Conservation (phyloP, 2,888 invertebrate species). For the Heterodera filipjevi region DNA sequence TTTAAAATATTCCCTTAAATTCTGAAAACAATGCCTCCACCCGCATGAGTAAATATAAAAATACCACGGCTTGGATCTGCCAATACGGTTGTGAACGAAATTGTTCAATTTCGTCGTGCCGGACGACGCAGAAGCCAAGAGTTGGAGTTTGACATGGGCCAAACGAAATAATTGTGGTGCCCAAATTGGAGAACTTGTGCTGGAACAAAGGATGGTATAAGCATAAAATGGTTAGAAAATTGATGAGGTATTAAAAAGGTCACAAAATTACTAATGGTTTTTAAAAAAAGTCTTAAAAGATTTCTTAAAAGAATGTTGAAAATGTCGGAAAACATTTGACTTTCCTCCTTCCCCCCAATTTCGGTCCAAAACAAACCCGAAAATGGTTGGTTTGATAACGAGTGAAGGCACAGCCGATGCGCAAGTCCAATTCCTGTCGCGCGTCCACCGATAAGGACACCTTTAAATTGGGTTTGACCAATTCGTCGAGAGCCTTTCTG, state of each 20-base stretch:
- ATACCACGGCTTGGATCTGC: conserved; percentile 70
- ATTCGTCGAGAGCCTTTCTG: conserved; percentile 82
- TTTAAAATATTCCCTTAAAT: too few species aligned
- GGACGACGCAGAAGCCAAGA: conserved; percentile 94
- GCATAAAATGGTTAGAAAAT: too few species aligned
- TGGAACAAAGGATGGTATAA: background rate
- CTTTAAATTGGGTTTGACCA: conserved; percentile 70
- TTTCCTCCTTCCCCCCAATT: too few species aligned
- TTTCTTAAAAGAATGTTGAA: background rate
- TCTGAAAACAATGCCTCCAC: too few species aligned
- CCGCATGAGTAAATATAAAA: too few species aligned
- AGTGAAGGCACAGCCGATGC: conserved; percentile 98
- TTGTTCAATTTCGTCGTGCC: conserved; percentile 78
- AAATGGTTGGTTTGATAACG: conserved; percentile 81
- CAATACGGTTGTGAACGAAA: conserved; percentile 97
- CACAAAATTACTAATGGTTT: too few species aligned
- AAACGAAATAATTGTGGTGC: conserved; percentile 93
- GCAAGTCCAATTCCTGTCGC: conserved; percentile 90
- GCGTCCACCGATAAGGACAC: conserved; percentile 74
- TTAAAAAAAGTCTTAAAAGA: too few species aligned
- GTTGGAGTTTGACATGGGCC: conserved; percentile 99
- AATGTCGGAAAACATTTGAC: too few species aligned
- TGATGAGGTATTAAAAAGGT: too few species aligned
- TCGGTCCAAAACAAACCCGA: too few species aligned
- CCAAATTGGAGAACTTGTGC: conserved; percentile 83